These are phyloP conservation scores for Ctenochaetus hawaiiensis DNA, from an alignment of 2,797 vertebrate genomes.

Conservation along the genomic window DNA sequence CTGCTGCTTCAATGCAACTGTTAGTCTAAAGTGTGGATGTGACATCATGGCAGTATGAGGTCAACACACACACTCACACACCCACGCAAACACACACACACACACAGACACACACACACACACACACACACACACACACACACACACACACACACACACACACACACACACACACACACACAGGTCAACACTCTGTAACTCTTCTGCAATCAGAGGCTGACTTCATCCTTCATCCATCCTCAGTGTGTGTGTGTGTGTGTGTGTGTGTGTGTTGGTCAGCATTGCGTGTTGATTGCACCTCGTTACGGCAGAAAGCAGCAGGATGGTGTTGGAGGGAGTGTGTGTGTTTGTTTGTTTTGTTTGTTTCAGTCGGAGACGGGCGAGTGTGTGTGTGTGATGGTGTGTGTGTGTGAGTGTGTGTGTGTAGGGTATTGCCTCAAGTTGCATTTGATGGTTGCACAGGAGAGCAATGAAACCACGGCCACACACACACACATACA, in stretches of 20 bases:
- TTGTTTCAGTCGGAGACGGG: slow-evolving; percentile 70
- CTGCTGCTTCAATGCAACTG: slow-evolving; percentile 58
- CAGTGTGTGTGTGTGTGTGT: slow-evolving; percentile 32
- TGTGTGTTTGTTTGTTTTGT: slow-evolving; percentile 79
- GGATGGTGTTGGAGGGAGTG: slow-evolving; percentile 73
- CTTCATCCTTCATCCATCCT: slow-evolving; percentile 74
- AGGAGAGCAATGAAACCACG: slow-evolving; percentile 68
- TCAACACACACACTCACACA: slow-evolving; percentile 55
- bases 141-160: slow-evolving; percentile 42
- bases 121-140: too few species aligned
- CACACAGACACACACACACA: too few species aligned
- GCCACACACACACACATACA: slow-evolving; percentile 19
- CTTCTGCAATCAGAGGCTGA: slow-evolving; percentile 80
- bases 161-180: slow-evolving; percentile 41
- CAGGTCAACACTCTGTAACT: slow-evolving; percentile 78
- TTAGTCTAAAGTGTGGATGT: slow-evolving; percentile 57
- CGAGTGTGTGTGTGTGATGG: too few species aligned
- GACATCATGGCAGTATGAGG: slow-evolving; percentile 77
- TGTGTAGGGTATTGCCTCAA: slow-evolving; percentile 73
- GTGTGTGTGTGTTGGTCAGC: slow-evolving; percentile 80
- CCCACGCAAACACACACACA: slow-evolving; percentile 44
- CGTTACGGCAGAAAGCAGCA: slow-evolving; percentile 84
- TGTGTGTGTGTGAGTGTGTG: slow-evolving; percentile 27
- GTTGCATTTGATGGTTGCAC: slow-evolving; percentile 80
- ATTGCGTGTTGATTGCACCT: slow-evolving; percentile 86